Evolutionary conservation across 2,113 vertebrate genomes (phyloP).

Genomic region (Sterrhoptilus dennistouni): DNA sequence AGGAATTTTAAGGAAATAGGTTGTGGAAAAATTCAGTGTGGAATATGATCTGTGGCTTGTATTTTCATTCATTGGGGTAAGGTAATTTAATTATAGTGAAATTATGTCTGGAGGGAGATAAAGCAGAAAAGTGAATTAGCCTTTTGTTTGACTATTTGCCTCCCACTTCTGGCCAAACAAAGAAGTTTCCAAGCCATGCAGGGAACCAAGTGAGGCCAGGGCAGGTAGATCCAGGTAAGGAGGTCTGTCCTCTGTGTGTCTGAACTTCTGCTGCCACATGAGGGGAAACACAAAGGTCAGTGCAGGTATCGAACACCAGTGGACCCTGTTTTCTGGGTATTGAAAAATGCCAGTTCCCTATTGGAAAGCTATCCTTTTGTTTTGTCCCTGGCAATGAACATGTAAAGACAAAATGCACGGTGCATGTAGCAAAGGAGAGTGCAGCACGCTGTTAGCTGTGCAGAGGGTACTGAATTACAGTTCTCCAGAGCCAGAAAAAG

Average conservation of each 20-base stretch:
- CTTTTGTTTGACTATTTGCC: neutral
- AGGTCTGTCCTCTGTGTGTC: neutral
- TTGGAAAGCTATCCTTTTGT: neutral
- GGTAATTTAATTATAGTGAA: constrained; percentile 5
- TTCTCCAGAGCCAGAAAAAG: neutral
- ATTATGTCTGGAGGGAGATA: neutral
- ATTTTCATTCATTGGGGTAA: neutral
- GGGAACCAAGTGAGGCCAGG: neutral
- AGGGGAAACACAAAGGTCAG: neutral
- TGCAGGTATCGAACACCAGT: fast-evolving
- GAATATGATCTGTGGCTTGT: neutral
- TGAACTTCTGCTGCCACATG: neutral
- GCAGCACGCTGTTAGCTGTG: neutral
- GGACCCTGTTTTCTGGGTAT: neutral
- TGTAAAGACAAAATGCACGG: neutral
- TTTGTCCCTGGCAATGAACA: neutral
- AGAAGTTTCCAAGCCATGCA: neutral
- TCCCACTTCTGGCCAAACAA: neutral
- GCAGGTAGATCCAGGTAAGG: neutral
- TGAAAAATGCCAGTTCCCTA: neutral
- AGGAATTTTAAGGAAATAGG: neutral
- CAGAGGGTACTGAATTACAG: neutral
- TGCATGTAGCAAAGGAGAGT: fast-evolving
- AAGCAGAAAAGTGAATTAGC: neutral
- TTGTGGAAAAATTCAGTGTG: neutral